Evolutionary conservation across 1,140 invertebrate genomes (phyloP).

Genomic region (Dendrolimus punctatus): DNA sequence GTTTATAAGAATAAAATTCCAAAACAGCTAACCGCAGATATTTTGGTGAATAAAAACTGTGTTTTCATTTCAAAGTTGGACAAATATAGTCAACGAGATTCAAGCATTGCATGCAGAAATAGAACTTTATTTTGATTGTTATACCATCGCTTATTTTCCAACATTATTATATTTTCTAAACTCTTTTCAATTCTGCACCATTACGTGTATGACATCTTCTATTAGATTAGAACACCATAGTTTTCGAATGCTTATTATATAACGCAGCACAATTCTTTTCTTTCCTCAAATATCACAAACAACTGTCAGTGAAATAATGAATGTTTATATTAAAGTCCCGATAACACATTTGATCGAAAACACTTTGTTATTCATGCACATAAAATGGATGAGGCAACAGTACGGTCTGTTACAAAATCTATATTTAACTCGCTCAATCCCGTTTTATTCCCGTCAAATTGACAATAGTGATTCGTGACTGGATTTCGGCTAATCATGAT

Average conservation of each 20-base stretch:
- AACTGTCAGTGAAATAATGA: conserved; percentile 13
- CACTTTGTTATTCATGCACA: conserved; percentile 7
- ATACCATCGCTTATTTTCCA: neutral
- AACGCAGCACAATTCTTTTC: too few relatives aligned
- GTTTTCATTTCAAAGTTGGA: conserved; percentile 23
- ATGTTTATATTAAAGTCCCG: conserved; percentile 12
- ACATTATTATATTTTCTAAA: too few relatives aligned
- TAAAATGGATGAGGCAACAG: neutral
- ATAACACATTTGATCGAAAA: conserved; percentile 9
- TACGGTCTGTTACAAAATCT: neutral
- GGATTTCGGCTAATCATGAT: conserved; percentile 27
- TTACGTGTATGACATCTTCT: too few relatives aligned
- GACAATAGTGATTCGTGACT: conserved; percentile 26
- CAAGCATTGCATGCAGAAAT: neutral
- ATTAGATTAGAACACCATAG: too few relatives aligned
- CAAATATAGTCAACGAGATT: conserved; percentile 12
- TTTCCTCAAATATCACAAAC: too few relatives aligned
- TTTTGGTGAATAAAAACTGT: conserved; percentile 28
- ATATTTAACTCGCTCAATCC: conserved; percentile 2
- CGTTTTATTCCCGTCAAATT: conserved; percentile 14
- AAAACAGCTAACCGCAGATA: conserved; percentile 20
- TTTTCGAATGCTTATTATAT: too few relatives aligned
- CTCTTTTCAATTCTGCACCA: too few relatives aligned
- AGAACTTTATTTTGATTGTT: neutral
- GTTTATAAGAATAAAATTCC: conserved; percentile 31